These are phyloP conservation scores for Apotomis capreana DNA, from an alignment of 2,888 invertebrate species.

Conservation along the genomic window DNA sequence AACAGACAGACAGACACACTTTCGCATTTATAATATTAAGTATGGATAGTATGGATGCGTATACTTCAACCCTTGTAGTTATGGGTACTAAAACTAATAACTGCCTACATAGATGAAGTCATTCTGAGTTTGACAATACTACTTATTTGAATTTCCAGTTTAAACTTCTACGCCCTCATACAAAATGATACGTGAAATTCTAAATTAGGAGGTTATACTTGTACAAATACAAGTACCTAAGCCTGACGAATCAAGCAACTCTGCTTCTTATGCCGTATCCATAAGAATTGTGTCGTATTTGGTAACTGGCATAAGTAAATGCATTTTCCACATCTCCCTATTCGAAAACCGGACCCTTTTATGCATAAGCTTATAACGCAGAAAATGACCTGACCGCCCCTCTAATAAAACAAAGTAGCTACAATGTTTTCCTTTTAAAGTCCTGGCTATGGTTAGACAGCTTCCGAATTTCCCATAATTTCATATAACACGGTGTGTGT, in stretches of 20 bases:
- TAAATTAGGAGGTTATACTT: not conserved
- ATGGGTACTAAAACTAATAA: not conserved
- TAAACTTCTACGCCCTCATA: constrained; percentile 10
- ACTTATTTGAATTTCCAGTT: constrained; percentile 5
- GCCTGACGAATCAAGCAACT: not conserved
- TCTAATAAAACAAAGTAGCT: constrained; percentile 20
- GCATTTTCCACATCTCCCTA: constrained; percentile 29
- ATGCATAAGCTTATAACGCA: constrained; percentile 39
- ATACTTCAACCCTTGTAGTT: too few relatives aligned
- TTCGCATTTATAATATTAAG: too few relatives aligned
- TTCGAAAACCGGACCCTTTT: constrained; percentile 31
- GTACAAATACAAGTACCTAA: not conserved
- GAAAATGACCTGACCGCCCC: constrained; percentile 37
- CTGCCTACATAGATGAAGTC: constrained; percentile 8
- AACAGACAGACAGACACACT: too few relatives aligned
- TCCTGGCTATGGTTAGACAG: constrained; percentile 5
- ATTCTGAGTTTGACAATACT: not conserved
- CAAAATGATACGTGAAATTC: constrained; percentile 36
- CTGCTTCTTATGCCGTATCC: not conserved
- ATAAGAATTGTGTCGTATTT: not conserved
- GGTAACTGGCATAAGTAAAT: constrained; percentile 15
- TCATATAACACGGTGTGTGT: not conserved
- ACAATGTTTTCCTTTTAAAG: constrained; percentile 28
- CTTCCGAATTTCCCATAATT: not conserved
- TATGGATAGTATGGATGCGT: too few relatives aligned